Percentiles rank a stretch among this genome's conserved stretches.
These are phyloP conservation scores for Chalcosyrphus nemorum DNA, from an alignment of 2,888 invertebrate species.

Conservation along the genomic window DNA sequence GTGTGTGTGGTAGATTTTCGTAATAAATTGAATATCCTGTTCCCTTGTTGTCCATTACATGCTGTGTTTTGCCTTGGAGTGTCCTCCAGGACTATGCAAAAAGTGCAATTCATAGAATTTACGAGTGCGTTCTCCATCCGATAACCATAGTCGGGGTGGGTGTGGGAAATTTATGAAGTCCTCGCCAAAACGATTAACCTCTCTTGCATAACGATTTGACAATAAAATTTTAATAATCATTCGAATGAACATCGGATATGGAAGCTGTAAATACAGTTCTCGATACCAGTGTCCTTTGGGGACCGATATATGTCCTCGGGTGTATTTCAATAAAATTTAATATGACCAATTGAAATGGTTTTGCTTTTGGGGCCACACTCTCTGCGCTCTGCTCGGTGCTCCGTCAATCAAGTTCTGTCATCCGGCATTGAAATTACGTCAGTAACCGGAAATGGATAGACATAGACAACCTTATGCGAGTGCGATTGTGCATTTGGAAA, in stretches of 20 bases:
- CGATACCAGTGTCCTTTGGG: neutral
- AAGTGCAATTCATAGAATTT: slow-evolving; percentile 65
- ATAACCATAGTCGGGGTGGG: slow-evolving; percentile 47
- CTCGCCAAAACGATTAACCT: slow-evolving; percentile 63
- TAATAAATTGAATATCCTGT: slow-evolving; percentile 68
- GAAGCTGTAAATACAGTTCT: slow-evolving; percentile 15
- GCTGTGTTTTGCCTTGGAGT: slow-evolving; percentile 10
- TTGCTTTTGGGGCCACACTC: neutral
- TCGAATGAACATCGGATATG: slow-evolving; percentile 45
- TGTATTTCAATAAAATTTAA: slow-evolving; percentile 63
- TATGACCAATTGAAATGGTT: slow-evolving; percentile 51
- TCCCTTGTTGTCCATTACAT: slow-evolving; percentile 41
- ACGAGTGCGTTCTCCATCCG: slow-evolving; percentile 49
- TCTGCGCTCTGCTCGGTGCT: neutral
- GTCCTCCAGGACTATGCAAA: slow-evolving; percentile 21
- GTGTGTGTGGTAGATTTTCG: slow-evolving; percentile 5
- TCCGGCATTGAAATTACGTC: slow-evolving; percentile 42
- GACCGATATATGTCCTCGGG: neutral
- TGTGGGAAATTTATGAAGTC: slow-evolving; percentile 69
- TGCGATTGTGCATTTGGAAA: slow-evolving; percentile 34
- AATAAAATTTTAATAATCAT: slow-evolving; percentile 70
- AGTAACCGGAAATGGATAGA: slow-evolving; percentile 46
- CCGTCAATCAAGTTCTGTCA: slow-evolving; percentile 59
- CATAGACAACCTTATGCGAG: slow-evolving; percentile 19
- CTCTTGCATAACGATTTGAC: slow-evolving; percentile 57